phyloP scores from a whole-genome alignment of 1,140 invertebrate genomes.

The Chironomus tepperi region DNA sequence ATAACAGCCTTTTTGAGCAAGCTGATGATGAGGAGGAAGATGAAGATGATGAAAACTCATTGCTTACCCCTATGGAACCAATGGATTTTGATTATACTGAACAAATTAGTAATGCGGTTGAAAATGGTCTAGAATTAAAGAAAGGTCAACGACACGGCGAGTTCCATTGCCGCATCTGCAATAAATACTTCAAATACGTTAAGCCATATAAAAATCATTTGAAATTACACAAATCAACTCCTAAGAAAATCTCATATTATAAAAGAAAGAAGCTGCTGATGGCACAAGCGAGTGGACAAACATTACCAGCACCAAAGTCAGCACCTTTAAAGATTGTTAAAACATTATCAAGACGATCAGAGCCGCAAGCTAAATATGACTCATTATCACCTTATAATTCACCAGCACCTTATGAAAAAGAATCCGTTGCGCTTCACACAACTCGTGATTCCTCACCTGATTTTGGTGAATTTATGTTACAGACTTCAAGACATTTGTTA shows the following conservation, averaged over 20 bases:
- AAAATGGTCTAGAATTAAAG: neutral
- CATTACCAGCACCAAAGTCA: neutral
- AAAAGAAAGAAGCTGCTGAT: neutral
- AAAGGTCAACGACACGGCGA: neutral
- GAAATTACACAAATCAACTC: neutral
- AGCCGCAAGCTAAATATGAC: neutral
- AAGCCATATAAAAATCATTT: slow-evolving; percentile 16
- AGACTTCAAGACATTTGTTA: neutral
- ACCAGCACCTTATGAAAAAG: neutral
- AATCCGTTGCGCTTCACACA: neutral
- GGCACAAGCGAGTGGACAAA: neutral
- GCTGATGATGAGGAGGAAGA: neutral
- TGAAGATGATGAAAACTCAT: neutral
- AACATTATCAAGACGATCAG: neutral
- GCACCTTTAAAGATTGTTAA: too few species aligned
- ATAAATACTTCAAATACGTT: neutral
- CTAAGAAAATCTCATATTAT: neutral
- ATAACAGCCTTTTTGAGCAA: neutral
- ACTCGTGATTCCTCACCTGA: neutral
- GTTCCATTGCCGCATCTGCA: neutral
- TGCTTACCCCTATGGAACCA: neutral
- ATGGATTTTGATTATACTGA: neutral
- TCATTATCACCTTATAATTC: neutral
- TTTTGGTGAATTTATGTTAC: slow-evolving; percentile 2
- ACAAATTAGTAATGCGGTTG: neutral